phyloP scores from a whole-genome alignment of 2,888 invertebrate species.

The Bembecia ichneumoniformis region DNA sequence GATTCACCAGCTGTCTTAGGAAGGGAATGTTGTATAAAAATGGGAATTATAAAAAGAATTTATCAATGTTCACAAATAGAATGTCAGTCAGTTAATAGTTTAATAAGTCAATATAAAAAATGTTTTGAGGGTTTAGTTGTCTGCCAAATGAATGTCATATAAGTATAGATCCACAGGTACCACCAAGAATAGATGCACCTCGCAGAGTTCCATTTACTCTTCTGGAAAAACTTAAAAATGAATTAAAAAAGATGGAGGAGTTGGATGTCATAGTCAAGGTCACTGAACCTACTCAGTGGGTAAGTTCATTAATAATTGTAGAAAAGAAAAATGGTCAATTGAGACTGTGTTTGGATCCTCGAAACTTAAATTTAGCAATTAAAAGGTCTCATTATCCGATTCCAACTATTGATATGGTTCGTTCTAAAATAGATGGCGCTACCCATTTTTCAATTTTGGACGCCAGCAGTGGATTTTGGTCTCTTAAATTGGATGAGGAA shows the following conservation, averaged over 20 bases:
- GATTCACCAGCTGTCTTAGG: slow-evolving; percentile 11
- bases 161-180: slow-evolving; percentile 7
- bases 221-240: slow-evolving; percentile 8
- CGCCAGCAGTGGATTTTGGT: slow-evolving; percentile 13
- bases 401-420: slow-evolving; percentile 9
- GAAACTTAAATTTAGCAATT: slow-evolving; percentile 11
- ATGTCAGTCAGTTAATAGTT: slow-evolving; percentile 4
- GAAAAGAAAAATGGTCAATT: slow-evolving; percentile 11
- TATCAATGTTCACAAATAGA: slow-evolving; percentile 7
- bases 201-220: slow-evolving; percentile 14
- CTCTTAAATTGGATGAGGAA: slow-evolving; percentile 4
- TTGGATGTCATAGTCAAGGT: slow-evolving; percentile 13
- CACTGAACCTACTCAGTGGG: slow-evolving; percentile 12
- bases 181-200: slow-evolving; percentile 11
- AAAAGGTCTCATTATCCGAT: slow-evolving; percentile 11
- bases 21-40: slow-evolving; percentile 10
- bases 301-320: slow-evolving; percentile 9
- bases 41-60: slow-evolving; percentile 11
- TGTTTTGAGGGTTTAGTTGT: slow-evolving; percentile 9
- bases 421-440: slow-evolving; percentile 9
- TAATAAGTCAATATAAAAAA: slow-evolving; percentile 4
- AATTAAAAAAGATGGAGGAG: slow-evolving; percentile 12
- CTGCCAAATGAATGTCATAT: slow-evolving; percentile 9
- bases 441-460: no score
- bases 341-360: slow-evolving; percentile 12